phyloP scores from a whole-genome alignment of 2,888 invertebrate genomes.

The Pinctada fucata region DNA sequence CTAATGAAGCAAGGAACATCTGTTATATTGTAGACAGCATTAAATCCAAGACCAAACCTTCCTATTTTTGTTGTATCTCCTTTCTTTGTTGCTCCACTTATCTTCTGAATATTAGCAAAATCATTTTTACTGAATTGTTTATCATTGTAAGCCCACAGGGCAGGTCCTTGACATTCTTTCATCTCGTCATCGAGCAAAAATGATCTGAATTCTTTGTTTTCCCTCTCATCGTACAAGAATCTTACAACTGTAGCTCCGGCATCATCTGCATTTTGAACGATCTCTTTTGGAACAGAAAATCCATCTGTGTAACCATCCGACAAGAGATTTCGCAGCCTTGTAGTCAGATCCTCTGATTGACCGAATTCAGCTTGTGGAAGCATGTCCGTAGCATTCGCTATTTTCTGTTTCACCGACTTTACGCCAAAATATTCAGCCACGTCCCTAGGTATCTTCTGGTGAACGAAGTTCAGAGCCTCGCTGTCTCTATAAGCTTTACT shows the following conservation, averaged over 20 bases:
- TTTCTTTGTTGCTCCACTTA: slow-evolving; percentile 69
- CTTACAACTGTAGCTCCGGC: slow-evolving; percentile 62
- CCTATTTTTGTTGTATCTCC: slow-evolving; percentile 64
- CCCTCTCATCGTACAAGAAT: slow-evolving; percentile 66
- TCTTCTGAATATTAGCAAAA: slow-evolving; percentile 63
- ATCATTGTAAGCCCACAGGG: slow-evolving; percentile 69
- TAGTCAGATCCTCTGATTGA: slow-evolving; percentile 65
- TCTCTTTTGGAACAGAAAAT: slow-evolving; percentile 66
- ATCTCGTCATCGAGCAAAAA: slow-evolving; percentile 59
- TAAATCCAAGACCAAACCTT: slow-evolving; percentile 71
- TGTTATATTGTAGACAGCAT: slow-evolving; percentile 69
- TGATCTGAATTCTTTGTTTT: slow-evolving; percentile 50
- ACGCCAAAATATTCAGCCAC: slow-evolving; percentile 56
- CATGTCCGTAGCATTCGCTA: slow-evolving; percentile 13
- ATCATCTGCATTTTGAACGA: slow-evolving; percentile 73
- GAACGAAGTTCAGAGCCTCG: slow-evolving; percentile 52
- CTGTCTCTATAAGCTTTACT: slow-evolving; percentile 10
- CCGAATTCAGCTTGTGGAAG: slow-evolving; percentile 51
- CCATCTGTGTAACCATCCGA: slow-evolving; percentile 67
- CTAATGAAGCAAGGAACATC: slow-evolving; percentile 72
- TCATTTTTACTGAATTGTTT: slow-evolving; percentile 62
- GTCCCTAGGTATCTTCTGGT: slow-evolving; percentile 45
- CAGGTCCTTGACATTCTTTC: slow-evolving; percentile 66
- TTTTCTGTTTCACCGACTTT: slow-evolving; percentile 50
- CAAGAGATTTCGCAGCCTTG: slow-evolving; percentile 57